Percentiles rank a stretch among this genome's conserved stretches.
Conservation (phyloP, 2,888 invertebrate species). For the Amorpha juglandis region DNA sequence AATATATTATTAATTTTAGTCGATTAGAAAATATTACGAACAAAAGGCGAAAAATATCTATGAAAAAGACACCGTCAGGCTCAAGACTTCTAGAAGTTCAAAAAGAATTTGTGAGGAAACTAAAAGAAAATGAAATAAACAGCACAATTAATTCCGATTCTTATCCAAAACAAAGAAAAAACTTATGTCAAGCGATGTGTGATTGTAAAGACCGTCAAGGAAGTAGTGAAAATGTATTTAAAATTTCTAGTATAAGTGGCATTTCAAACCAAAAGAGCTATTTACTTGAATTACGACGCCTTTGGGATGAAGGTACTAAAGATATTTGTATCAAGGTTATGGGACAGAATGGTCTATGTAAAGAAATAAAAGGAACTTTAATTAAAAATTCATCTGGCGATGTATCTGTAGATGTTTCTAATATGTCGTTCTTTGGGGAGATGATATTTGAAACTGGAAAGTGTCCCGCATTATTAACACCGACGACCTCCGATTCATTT, state of each 20-base stretch:
- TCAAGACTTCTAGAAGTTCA: constrained; percentile 43
- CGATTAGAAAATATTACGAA: constrained; percentile 30
- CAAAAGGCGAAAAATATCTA: constrained; percentile 31
- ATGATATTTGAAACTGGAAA: constrained; percentile 36
- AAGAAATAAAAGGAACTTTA: constrained; percentile 38
- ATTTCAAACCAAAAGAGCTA: not conserved
- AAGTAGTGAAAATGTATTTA: not conserved
- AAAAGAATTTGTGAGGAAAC: constrained; percentile 37
- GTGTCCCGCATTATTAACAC: constrained; percentile 41
- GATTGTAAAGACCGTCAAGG: not conserved
- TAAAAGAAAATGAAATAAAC: constrained; percentile 33
- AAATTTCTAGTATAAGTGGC: not conserved
- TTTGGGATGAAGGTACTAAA: constrained; percentile 20
- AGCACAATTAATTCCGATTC: not conserved
- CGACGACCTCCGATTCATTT: constrained; percentile 40
- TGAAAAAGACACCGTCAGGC: constrained; percentile 47
- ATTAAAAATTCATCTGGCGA: constrained; percentile 47
- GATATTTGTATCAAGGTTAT: constrained; percentile 38
- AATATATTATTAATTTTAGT: constrained; percentile 45
- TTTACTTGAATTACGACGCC: not conserved
- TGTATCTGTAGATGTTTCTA: constrained; percentile 43
- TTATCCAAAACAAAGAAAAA: not conserved
- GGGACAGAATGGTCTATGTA: constrained; percentile 37
- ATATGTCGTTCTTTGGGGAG: constrained; percentile 36
- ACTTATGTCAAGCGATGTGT: not conserved